phyloP scores from a whole-genome alignment of 2,113 vertebrate species.

The Dasyurus viverrinus region DNA sequence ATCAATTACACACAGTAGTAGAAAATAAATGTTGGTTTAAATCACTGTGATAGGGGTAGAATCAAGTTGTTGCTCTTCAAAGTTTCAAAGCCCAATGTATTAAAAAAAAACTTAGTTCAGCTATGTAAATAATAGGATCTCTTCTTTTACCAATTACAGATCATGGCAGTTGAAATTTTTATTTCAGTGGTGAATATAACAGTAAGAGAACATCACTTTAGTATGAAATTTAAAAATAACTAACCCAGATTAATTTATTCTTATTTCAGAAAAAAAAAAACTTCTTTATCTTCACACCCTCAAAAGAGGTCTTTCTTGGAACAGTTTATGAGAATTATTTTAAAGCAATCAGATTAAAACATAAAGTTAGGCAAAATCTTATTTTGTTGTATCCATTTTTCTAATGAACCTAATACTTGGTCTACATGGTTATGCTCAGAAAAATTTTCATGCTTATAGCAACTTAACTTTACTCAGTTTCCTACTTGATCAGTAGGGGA shows the following conservation, averaged over 20 bases:
- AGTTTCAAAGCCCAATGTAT: not conserved
- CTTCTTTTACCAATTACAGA: not conserved
- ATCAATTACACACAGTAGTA: too few relatives aligned
- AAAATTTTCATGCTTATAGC: not conserved
- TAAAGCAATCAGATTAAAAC: not conserved
- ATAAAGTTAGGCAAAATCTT: not conserved
- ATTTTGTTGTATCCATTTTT: not conserved
- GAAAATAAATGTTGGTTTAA: not conserved
- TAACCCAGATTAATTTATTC: not conserved
- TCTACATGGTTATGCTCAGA: not conserved
- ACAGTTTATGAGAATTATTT: not conserved
- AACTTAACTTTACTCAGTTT: not conserved
- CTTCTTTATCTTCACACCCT: not conserved
- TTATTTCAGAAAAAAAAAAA: not conserved
- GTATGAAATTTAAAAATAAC: not conserved
- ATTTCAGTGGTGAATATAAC: not conserved
- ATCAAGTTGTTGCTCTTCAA: not conserved
- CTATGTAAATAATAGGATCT: conserved; percentile 14
- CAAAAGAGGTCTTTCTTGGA: not conserved
- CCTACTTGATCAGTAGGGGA: not conserved
- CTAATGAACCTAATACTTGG: not conserved
- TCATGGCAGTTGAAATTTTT: not conserved
- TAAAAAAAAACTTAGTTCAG: not conserved
- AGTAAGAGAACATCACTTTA: not conserved
- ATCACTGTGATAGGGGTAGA: not conserved